These are phyloP conservation scores for Sarotherodon lohbergeri DNA, from an alignment of 2,113 vertebrate genomes.

Conservation along the genomic window DNA sequence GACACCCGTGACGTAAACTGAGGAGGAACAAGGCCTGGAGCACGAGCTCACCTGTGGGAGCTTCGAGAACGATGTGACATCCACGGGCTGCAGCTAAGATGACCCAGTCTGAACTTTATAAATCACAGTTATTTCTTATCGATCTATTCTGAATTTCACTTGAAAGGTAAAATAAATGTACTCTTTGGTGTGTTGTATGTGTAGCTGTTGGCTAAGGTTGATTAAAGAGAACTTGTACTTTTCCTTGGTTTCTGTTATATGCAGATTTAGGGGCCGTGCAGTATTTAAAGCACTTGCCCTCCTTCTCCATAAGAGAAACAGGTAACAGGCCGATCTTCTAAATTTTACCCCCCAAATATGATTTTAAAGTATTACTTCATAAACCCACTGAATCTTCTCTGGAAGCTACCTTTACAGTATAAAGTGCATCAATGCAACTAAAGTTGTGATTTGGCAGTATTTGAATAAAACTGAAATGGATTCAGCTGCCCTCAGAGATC, in stretches of 20 bases:
- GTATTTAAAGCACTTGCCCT: background rate
- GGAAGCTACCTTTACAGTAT: background rate
- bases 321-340: background rate
- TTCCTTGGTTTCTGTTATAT: background rate
- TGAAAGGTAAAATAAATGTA: background rate
- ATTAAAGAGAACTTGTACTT: background rate
- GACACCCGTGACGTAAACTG: background rate
- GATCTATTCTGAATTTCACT: background rate
- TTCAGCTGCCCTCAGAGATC: background rate
- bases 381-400: background rate
- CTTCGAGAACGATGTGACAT: rapidly evolving
- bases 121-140: background rate
- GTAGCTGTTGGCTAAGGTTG: background rate
- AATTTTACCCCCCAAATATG: background rate
- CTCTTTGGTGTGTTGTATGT: background rate
- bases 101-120: rapidly evolving
- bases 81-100: background rate
- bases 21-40: rapidly evolving
- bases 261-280: rapidly evolving
- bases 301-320: background rate
- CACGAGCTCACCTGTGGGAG: background rate
- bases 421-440: background rate
- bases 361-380: background rate
- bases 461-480: background rate
- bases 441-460: background rate